Base-by-base conservation (phyloP, 1,140 invertebrate species). In the Pogonomyrmex californicus region DNA sequence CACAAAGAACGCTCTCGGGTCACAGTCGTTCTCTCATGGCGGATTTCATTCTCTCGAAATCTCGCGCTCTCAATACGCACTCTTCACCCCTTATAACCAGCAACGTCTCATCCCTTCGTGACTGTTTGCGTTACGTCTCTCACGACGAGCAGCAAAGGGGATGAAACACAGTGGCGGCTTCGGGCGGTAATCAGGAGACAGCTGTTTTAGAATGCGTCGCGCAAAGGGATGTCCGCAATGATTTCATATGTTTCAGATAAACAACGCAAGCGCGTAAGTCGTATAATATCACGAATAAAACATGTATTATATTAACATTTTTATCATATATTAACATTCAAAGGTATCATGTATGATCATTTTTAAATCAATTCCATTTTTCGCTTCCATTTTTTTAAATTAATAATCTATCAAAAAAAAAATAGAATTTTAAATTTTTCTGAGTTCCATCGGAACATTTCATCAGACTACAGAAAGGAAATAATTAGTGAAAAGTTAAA, bases 1-100 rank as follows among this genome's bases (percentile, higher is more conserved):
- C 58, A 68, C 62, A n/a, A 47, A 66, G 14, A 38, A 1, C 23
- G n/a, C 65, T 56, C 47, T 68, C 47, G 44, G 49, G 9, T 38
- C 36, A 36, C 62, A 44, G 30, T 60, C 54, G 41, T 83, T 83
- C n/a, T 82, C 79, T 68, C 65, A 68, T 68, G 33, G 44, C 56
- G 33, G n/a, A 75, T 83, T 83, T 38, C 66, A 75, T 75, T 75
- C 54, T 75, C 68, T 66, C 12, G 77, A 79, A 79, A 79, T 79
- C 77, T 83, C 79, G 54, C 54, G 6, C 56, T 73, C 68, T 83
- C 56, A 73, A 60, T 73, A 75, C 56, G 10, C 30, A 36, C 68
- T 60, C 41, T 54, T 41, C 12, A 5, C 65, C 78, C 65, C 41
- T 81, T 56, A 44, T 70, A 70, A 54, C 54, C 68, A 17, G 36